These are phyloP conservation scores for Priocnemis perturbator DNA, from an alignment of 2,888 invertebrate genomes.

Conservation along the genomic window DNA sequence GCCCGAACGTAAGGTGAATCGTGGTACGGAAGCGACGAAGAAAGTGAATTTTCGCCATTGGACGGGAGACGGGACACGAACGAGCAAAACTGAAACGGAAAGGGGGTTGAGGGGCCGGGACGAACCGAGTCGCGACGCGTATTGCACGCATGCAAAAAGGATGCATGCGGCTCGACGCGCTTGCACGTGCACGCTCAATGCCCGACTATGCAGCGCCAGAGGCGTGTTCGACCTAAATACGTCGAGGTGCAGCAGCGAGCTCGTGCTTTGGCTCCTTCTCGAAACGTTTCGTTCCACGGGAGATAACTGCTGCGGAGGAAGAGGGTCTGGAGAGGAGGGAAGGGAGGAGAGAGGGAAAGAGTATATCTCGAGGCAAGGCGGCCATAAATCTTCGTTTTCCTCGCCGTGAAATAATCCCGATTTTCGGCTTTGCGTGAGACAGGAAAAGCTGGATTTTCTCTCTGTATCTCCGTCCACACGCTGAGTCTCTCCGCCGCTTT, in stretches of 20 bases:
- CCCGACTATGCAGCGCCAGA: slow-evolving; percentile 34
- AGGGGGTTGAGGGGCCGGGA: slow-evolving; percentile 19
- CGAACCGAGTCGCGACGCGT: slow-evolving; percentile 9
- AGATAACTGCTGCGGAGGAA: background rate
- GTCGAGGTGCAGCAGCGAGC: slow-evolving; percentile 4
- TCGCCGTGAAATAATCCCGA: slow-evolving; percentile 40
- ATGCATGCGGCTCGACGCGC: slow-evolving; percentile 2
- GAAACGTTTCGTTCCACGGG: background rate
- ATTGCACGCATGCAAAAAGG: slow-evolving; percentile 33
- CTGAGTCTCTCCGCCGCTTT: background rate
- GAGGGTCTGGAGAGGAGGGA: slow-evolving; percentile 1
- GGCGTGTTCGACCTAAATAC: slow-evolving; percentile 49
- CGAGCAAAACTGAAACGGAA: slow-evolving; percentile 34
- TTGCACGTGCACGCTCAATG: slow-evolving; percentile 33
- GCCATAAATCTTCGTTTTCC: slow-evolving; percentile 51
- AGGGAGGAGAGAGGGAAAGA: background rate
- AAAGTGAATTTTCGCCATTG: slow-evolving; percentile 28
- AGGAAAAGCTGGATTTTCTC: slow-evolving; percentile 27
- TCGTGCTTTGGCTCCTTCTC: background rate
- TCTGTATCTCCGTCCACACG: slow-evolving; percentile 10
- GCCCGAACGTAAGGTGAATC: background rate
- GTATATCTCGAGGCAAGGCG: slow-evolving; percentile 28
- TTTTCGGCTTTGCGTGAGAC: slow-evolving; percentile 31
- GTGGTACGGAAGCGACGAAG: background rate
- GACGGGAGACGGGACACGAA: background rate